A percentile compares a stretch with the other conserved stretches of the same genome.
phyloP scores from a whole-genome alignment of 1,140 invertebrate genomes.

The Drosophila malerkotliana region DNA sequence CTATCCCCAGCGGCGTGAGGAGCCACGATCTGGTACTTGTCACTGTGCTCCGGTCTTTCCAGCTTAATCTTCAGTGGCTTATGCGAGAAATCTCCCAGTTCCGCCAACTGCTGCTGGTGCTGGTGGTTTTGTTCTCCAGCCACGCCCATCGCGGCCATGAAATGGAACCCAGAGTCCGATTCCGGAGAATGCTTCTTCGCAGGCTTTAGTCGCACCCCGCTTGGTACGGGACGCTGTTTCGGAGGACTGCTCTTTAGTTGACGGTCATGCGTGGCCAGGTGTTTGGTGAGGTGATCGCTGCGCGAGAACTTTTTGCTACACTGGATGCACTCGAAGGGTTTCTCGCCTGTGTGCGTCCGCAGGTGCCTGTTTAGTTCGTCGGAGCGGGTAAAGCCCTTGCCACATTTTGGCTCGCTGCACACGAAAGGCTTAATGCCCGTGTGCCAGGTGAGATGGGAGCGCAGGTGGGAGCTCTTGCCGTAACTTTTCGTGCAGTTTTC shows the following conservation, averaged over 20 bases:
- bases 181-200: constrained; percentile 55
- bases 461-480: constrained; percentile 81
- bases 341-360: constrained; percentile 89
- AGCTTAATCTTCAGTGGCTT: constrained; percentile 73
- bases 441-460: constrained; percentile 81
- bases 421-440: constrained; percentile 85
- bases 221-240: constrained; percentile 53
- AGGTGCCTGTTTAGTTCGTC: constrained; percentile 85
- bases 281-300: constrained; percentile 93
- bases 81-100: constrained; percentile 36
- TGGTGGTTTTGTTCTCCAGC: constrained; percentile 30
- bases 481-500: constrained; percentile 82
- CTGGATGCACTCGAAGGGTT: constrained; percentile 89
- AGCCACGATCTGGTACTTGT: constrained; percentile 71
- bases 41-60: constrained; percentile 73
- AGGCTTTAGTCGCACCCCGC: constrained; percentile 39
- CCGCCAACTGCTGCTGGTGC: constrained; percentile 37
- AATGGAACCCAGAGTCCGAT: constrained; percentile 65
- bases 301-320: constrained; percentile 92
- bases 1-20: constrained; percentile 38
- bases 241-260: constrained; percentile 62
- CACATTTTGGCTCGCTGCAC: constrained; percentile 86
- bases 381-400: constrained; percentile 84
- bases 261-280: constrained; percentile 84
- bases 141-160: constrained; percentile 68